Base-by-base conservation (phyloP, 1,140 invertebrate genomes). In the Octopus sinensis region DNA sequence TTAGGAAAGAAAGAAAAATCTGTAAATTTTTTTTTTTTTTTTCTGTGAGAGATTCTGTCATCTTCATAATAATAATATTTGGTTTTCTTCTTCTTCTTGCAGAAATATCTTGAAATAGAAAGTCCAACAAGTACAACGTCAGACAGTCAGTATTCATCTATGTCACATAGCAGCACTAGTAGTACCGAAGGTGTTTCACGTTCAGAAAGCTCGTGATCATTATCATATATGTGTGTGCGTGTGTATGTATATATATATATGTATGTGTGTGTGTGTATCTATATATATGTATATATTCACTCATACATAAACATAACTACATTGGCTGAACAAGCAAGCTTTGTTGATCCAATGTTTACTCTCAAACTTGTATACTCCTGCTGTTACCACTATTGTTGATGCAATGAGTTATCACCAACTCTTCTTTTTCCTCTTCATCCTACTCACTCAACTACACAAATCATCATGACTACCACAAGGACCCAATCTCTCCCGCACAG, bases 41-140 rank as follows among this genome's bases (percentile, higher is more conserved):
- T n/a, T n/a, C n/a, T 43, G 30, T 43, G 30, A 43, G 30, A 43
- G 30, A 43, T 43, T 43, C 30, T 43, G 30, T 43, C 30, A 43
- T 43, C 30, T 62, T 9, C 17, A 62, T 62, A 9, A 62, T 62
- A 62, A 62, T 62, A 62, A 10, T 62, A 62, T 10, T 62, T 62
- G 17, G 9, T 62, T 62, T 62, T 23, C 10, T 78, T 80, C 51
- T 76, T 81, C 78, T 75, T 80, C 80, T 86, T 89, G 10, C 85
- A 94, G 93, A 96, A 96, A 88, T 97, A 97, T 89, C 91, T 97
- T 86, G 96, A 97, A 89, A 92, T 97, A 30, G 95, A 96, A 87
- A 97, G 96, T n/a, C 95, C 95, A 0, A 96, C 95, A 51, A 96
- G 95, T 78, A 87, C 85, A 13, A 81, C 83, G 23, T 88, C 89